Percentiles rank a stretch among this genome's conserved stretches.
Conservation (phyloP, 2,113 vertebrate genomes). For the Delphinapterus leucas region DNA sequence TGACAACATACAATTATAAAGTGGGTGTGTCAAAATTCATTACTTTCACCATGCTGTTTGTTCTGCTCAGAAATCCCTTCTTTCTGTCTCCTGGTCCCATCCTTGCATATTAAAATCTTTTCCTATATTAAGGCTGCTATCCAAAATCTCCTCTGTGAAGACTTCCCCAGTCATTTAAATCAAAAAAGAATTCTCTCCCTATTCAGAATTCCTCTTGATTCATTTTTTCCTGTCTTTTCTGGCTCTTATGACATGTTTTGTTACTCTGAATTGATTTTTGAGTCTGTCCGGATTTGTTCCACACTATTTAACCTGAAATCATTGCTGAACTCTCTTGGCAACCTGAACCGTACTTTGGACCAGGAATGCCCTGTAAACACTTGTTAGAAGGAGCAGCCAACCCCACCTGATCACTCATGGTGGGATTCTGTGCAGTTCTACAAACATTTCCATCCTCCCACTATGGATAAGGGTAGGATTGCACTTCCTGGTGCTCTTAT, state of each 20-base stretch:
- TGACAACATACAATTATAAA: rapidly evolving
- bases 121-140: not conserved
- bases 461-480: not conserved
- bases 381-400: not conserved
- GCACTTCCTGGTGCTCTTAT: rapidly evolving
- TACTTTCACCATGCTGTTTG: not conserved
- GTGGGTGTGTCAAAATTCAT: not conserved
- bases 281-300: not conserved
- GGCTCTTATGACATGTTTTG: not conserved
- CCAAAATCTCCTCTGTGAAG: not conserved
- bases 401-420: rapidly evolving
- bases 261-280: not conserved
- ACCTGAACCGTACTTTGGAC: not conserved
- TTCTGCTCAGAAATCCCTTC: not conserved
- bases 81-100: not conserved
- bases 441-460: rapidly evolving
- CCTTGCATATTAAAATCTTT: no score
- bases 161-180: not conserved
- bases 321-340: not conserved
- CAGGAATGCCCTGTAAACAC: rapidly evolving
- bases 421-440: not conserved
- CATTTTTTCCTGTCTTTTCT: not conserved
- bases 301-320: not conserved
- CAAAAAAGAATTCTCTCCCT: not conserved
- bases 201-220: not conserved